Percentiles rank a stretch among this genome's conserved stretches.
Evolutionary conservation across 2,797 vertebrate species (phyloP).

Genomic region (Scyliorhinus canicula): DNA sequence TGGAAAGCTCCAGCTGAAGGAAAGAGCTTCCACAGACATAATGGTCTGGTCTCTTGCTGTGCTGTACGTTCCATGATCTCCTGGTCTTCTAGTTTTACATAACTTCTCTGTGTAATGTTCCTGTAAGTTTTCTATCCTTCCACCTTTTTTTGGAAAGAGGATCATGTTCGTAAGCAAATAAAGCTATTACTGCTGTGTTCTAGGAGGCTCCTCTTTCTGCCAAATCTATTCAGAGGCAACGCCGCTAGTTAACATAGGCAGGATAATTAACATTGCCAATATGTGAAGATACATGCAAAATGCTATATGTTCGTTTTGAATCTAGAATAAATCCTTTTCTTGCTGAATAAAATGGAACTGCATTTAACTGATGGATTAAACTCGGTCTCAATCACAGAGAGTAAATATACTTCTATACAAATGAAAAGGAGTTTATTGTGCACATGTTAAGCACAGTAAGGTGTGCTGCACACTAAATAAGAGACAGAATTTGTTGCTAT

Average conservation of each 20-base stretch:
- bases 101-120: background rate
- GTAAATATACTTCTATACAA: background rate
- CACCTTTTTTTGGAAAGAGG: background rate
- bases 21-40: no score
- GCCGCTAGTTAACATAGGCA: background rate
- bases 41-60: background rate
- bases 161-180: background rate
- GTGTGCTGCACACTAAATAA: background rate
- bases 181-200: background rate
- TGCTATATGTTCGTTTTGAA: background rate
- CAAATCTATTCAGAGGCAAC: background rate
- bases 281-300: background rate
- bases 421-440: background rate
- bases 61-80: background rate
- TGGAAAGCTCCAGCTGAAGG: background rate
- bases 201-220: background rate
- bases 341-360: background rate
- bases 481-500: background rate
- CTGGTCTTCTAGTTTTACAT: background rate
- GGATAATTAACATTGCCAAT: background rate
- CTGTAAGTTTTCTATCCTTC: background rate
- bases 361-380: background rate
- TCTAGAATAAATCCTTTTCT: background rate
- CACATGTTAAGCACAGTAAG: background rate
- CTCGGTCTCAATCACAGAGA: background rate